phyloP scores from a whole-genome alignment of 1,140 invertebrate genomes.

The Drosophila nebulosa region DNA sequence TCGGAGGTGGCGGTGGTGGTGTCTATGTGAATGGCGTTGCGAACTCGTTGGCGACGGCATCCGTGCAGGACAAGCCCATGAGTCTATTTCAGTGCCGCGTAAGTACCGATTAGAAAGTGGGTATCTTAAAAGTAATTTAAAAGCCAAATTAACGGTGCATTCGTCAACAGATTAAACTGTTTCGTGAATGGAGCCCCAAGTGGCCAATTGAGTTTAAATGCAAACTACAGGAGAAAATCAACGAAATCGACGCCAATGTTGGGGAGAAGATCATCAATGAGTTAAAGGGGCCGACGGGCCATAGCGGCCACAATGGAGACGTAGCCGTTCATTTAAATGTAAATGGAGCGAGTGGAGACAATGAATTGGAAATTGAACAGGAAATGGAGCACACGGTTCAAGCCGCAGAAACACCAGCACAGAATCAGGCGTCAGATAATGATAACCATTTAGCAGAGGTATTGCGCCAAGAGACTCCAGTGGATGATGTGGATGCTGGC shows the following conservation, averaged over 20 bases:
- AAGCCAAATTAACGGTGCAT: constrained; percentile 15
- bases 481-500: constrained; percentile 58
- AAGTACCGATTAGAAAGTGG: constrained; percentile 65
- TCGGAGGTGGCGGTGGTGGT: constrained; percentile 51
- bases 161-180: constrained; percentile 87
- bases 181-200: constrained; percentile 91
- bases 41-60: constrained; percentile 85
- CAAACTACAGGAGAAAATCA: constrained; percentile 85
- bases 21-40: constrained; percentile 88
- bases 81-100: constrained; percentile 94
- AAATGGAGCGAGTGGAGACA: constrained; percentile 56
- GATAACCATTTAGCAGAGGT: constrained; percentile 69
- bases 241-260: constrained; percentile 87
- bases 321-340: constrained; percentile 65
- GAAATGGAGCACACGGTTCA: constrained; percentile 12
- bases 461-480: constrained; percentile 71
- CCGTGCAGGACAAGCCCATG: constrained; percentile 88
- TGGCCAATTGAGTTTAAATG: constrained; percentile 90
- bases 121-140: not conserved
- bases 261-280: constrained; percentile 84
- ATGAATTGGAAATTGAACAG: constrained; percentile 38
- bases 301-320: constrained; percentile 63
- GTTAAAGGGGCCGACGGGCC: constrained; percentile 43
- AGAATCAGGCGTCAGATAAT: constrained; percentile 43
- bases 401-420: constrained; percentile 10